phyloP scores from a whole-genome alignment of 2,888 invertebrate species.

The Heliconius hortense region DNA sequence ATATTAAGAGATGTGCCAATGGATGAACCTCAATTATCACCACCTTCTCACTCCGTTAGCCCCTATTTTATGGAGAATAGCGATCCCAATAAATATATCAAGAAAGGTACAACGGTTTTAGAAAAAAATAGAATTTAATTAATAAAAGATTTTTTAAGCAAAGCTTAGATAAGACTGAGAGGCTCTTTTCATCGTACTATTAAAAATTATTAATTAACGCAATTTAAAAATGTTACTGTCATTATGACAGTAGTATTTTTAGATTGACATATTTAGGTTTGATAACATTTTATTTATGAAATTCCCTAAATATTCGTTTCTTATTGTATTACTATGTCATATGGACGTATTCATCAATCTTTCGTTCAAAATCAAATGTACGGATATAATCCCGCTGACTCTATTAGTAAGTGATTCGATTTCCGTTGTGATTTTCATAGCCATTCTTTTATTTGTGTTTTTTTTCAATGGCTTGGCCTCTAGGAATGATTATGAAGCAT shows the following conservation, averaged over 20 bases:
- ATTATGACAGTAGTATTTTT: conserved; percentile 6
- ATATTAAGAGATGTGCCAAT: conserved; percentile 83
- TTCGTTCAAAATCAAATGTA: conserved; percentile 75
- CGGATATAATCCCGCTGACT: conserved; percentile 72
- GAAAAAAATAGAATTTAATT: not conserved
- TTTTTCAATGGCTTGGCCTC: not conserved
- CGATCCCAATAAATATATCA: conserved; percentile 84
- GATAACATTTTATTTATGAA: not conserved
- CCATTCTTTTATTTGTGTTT: not conserved
- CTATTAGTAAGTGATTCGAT: conserved; percentile 63
- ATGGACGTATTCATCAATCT: conserved; percentile 66
- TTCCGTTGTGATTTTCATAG: not conserved
- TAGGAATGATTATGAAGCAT: not conserved
- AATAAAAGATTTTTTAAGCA: not conserved
- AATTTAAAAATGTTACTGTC: not conserved
- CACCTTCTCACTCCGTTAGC: conserved; percentile 82
- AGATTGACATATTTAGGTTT: conserved; percentile 1
- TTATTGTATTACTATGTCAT: conserved; percentile 57
- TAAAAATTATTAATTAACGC: not conserved
- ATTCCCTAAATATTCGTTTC: not conserved
- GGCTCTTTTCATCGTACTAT: not conserved
- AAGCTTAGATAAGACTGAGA: not conserved
- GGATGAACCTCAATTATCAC: conserved; percentile 82
- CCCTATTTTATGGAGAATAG: conserved; percentile 86
- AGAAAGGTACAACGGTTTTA: conserved; percentile 76